Evolutionary conservation across 2,888 invertebrate genomes (phyloP), one percentile per base, ranked within the genome.

Genomic region (Ennomos fuscantarius): DNA sequence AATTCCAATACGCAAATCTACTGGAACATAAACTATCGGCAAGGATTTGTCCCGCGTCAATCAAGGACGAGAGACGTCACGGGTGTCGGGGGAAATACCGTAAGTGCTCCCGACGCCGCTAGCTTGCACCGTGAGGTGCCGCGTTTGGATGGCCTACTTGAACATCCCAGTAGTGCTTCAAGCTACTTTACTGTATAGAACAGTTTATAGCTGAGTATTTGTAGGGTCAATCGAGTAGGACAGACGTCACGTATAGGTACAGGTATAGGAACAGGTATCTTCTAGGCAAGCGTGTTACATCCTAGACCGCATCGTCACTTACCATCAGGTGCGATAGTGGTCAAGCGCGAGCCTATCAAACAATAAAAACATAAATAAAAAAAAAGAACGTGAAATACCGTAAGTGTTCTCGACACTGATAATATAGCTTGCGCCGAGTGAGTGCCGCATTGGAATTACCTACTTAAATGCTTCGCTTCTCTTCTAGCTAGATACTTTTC

Each of bases 11-110:
- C 60, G 65, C 58, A 67, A 65, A 67, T 62, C 45, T 60, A 40
- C 12, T 51, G 58, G 55, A 50, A 56, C 44, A 43, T 60, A 57
- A 55, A 62, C 60, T 60, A 60, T 53, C 48, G 54, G 47, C 45
- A 58, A 61, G 60, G 66, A 61, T 65, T 68, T 63, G 68, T 68
- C 66, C 64, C 65, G 62, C 44, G 69, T 70, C 70, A 68, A 66
- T 69, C 69, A 62, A 68, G 63, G 56, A 56, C 52, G 41, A 58
- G 60, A 56, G 66, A 67, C 66, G 56, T 55, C 63, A 53, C 54
- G 49, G 55, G 52, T 51, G 63, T 50, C 72, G n/a, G 13, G 73
- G 71, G 74, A 73, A 73, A 73, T 74, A 68, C 61, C 41, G 53
- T 70, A 68, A 74, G 74, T 73, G 72, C 66, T 59, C 35, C 36